Evolutionary conservation across 1,140 invertebrate species (phyloP).

Genomic region (Bactericera cockerelli): DNA sequence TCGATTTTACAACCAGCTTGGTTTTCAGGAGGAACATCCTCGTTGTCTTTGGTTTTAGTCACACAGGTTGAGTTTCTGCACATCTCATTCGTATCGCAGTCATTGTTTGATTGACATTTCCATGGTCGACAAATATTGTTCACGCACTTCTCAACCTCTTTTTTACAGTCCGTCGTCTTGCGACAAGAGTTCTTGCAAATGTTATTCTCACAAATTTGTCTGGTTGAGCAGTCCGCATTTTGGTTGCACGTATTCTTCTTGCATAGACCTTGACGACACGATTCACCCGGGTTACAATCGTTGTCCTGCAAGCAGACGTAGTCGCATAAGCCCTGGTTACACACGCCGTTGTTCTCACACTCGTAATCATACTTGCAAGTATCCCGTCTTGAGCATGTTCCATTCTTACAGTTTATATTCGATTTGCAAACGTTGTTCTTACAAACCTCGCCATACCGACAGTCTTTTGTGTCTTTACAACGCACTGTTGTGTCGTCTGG

Average conservation of each 20-base stretch:
- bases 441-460: not conserved
- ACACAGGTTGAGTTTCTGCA: not conserved
- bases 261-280: not conserved
- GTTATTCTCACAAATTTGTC: not conserved
- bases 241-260: not conserved
- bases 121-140: not conserved
- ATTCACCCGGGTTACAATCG: not conserved
- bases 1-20: conserved; percentile 30
- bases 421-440: not conserved
- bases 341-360: conserved; percentile 3
- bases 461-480: conserved; percentile 3
- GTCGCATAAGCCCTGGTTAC: not conserved
- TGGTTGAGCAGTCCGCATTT: not conserved
- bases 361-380: conserved; percentile 5
- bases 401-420: not conserved
- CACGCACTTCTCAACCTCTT: not conserved
- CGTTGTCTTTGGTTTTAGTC: not conserved
- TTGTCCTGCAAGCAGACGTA: not conserved
- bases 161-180: not conserved
- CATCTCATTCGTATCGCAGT: not conserved
- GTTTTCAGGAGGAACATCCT: not conserved
- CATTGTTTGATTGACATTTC: not conserved
- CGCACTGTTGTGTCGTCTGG: no score
- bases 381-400: not conserved
- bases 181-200: not conserved